Evolutionary conservation across 2,113 vertebrate genomes (phyloP), one percentile per base, ranked within the genome.

Genomic region (Cyanoliseus patagonus): DNA sequence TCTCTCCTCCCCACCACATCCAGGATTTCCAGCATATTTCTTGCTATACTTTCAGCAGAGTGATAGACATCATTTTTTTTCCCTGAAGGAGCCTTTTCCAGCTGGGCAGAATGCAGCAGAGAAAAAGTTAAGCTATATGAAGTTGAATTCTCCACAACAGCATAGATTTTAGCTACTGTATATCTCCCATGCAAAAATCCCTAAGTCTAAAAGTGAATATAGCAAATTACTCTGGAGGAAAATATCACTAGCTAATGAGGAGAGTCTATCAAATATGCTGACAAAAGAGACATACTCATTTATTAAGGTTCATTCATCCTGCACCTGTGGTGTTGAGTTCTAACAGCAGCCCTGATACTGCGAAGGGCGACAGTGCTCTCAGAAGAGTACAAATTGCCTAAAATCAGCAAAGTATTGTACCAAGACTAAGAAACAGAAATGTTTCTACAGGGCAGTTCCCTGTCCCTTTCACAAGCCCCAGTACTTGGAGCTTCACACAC

Each of bases 161-260:
- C 77, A 83, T 12, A 53, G 33, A 63, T 91, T 93, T 95, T 88
- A 91, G 17, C 44, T 72, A 51, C 44, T 49, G 7, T 55, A 59
- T 39, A 52, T 15, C 44, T 31, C 51, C 79, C 55, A 30, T 90
- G 35, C 55, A 92, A 92, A 98, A 94, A 96, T 76, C 82, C 88
- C 52, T 28, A 86, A 42, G 35, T 80, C 88, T 89, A 61, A 76
- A 95, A 82, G 31, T 79, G 79, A 98, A 87, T 90, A 67, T 69
- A 96, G 81, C 25, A 79, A 37, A 80, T 61, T 22, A 88, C 83
- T 96, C 88, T 64, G 11, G 42, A 79, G 51, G 31, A 81, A 82
- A 86, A 92, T 90, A 87, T 42, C 37, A 11, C 85, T 92, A 78
- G 73, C 68, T 95, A 85, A 94, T 93, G 67, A 89, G 85, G 94